Conservation (phyloP, 2,113 vertebrate species). For the Panthera leo region DNA sequence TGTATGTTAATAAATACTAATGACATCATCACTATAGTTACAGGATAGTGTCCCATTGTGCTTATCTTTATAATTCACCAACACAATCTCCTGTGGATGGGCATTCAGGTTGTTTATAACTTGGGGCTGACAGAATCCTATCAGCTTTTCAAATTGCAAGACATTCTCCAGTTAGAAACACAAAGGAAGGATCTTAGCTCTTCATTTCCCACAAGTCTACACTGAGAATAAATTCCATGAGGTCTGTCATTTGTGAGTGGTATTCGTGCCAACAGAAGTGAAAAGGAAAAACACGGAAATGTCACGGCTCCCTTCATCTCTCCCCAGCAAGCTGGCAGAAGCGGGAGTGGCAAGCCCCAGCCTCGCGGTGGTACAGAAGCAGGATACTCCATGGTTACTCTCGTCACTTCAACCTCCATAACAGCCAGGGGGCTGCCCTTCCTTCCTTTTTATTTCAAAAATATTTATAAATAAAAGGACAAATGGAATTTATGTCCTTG, state of each 20-base stretch:
- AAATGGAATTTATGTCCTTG: not conserved
- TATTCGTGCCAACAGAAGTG: not conserved
- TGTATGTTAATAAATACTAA: not conserved
- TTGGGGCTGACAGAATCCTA: not conserved
- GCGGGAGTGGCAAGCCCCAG: not conserved
- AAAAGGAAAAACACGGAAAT: not conserved
- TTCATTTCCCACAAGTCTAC: not conserved
- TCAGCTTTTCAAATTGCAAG: not conserved
- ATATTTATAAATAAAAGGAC: constrained; percentile 10
- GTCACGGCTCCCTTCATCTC: not conserved
- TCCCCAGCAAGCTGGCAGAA: not conserved
- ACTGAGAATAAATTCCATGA: not conserved
- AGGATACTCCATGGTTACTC: rapidly evolving
- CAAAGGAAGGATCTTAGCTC: not conserved
- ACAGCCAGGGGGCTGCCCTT: not conserved
- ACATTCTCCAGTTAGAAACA: constrained; percentile 5
- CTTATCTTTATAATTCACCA: not conserved
- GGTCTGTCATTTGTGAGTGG: not conserved
- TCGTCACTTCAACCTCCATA: not conserved
- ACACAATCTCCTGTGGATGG: not conserved
- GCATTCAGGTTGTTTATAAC: not conserved
- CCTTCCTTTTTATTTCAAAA: constrained; percentile 46
- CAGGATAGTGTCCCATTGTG: not conserved
- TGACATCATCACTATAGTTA: not conserved
- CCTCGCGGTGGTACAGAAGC: rapidly evolving